Base-by-base conservation (phyloP, 2,113 vertebrate genomes). In the Cyanistes caeruleus region DNA sequence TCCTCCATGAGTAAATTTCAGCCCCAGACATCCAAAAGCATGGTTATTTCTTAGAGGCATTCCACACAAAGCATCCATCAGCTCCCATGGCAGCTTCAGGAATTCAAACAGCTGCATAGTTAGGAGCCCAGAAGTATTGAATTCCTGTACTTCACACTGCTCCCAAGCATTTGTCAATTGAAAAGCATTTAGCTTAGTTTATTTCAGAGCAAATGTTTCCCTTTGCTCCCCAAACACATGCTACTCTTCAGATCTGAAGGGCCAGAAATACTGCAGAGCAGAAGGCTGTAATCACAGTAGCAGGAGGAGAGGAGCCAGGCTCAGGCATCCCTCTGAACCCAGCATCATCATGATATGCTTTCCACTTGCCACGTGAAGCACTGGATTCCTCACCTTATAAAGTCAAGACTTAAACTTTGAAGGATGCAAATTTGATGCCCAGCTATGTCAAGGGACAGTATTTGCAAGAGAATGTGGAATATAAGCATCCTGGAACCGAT, bases 111-210 rank as follows among this genome's bases (percentile, higher is more conserved):
- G 59, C 77, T 73, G 80, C 77, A 69, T 10, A 18, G 15, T 89
- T 44, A 48, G 65, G 55, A 89, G 73, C 51, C 27, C 73, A 67
- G 31, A 77, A 84, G 21, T 65, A 87, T 20, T 6, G 4, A 48
- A 89, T 84, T 74, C 73, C 44, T 52, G 28, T 68, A 41, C 15
- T 79, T 93, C 58, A 77, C 39, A 22, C 69, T 78, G n/a, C 55
- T 91, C 69, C n/a, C 48, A 62, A 64, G 55, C 39, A 87, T 87
- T 89, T 90, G 37, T 84, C 84, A 91, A 51, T 6, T 46, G 39
- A 70, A 64, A 93, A 87, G 39, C 60, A 59, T 90, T 91, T 51
- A 90, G 52, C 23, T 84, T 82, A 51, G 64, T 78, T 75, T 70
- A 46, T 70, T 91, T 75, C 65, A 77, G 74, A 93, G 27, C 56